A percentile compares a stretch with the other conserved stretches of the same genome.
These are phyloP conservation scores for Numida meleagris DNA, from an alignment of 2,113 vertebrate species.

Conservation along the genomic window DNA sequence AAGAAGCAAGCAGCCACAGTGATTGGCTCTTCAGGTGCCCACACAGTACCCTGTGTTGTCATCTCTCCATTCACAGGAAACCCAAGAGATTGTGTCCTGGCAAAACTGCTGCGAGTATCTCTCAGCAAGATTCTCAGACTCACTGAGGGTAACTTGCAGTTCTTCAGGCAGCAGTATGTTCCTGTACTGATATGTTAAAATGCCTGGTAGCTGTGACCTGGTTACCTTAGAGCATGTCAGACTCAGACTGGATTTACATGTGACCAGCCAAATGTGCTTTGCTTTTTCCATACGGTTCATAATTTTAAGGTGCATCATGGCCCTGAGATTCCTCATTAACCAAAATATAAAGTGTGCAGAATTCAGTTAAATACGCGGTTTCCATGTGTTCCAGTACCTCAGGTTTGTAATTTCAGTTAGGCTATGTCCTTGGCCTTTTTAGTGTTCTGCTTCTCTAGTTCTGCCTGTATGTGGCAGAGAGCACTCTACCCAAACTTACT, in stretches of 20 bases:
- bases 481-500: background rate
- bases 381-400: background rate
- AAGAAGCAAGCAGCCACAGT: background rate
- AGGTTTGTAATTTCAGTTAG: background rate
- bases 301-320: background rate
- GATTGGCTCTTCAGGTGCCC: background rate
- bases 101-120: too few relatives aligned
- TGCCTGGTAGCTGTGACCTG: background rate
- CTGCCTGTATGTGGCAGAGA: background rate
- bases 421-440: background rate
- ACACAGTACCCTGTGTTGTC: too few relatives aligned
- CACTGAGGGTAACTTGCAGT: background rate
- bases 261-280: background rate
- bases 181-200: background rate
- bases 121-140: too few relatives aligned
- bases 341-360: background rate
- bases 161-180: background rate
- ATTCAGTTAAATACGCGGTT: background rate
- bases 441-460: background rate
- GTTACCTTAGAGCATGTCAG: background rate
- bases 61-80: too few relatives aligned
- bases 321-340: background rate
- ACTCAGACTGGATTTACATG: background rate
- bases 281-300: background rate
- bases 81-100: too few relatives aligned